phyloP scores from a whole-genome alignment of 2,797 vertebrate genomes.

The Adrianichthys oophorus region DNA sequence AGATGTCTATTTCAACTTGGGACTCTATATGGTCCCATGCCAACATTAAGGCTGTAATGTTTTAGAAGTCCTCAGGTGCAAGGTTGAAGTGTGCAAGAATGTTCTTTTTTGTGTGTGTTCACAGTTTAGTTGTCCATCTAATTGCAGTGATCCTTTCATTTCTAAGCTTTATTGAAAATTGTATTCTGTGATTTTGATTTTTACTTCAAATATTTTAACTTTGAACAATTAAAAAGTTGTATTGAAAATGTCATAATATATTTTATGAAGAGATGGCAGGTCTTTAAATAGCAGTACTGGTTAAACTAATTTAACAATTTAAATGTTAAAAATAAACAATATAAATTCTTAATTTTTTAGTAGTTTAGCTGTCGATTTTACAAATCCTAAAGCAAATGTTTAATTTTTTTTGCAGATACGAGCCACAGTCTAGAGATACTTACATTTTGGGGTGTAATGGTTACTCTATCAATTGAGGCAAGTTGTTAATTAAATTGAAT shows the following conservation, averaged over 20 bases:
- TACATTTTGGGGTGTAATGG: too few species aligned
- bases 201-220: background rate
- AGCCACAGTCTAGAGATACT: too few species aligned
- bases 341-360: constrained; percentile 41
- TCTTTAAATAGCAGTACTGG: constrained; percentile 28
- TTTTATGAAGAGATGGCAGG: background rate
- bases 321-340: constrained; percentile 33
- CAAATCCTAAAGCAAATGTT: too few species aligned
- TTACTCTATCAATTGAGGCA: too few species aligned
- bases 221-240: too few species aligned
- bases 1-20: constrained; percentile 78
- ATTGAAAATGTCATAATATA: too few species aligned
- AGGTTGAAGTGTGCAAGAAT: constrained; percentile 70
- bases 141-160: constrained; percentile 73
- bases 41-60: constrained; percentile 76
- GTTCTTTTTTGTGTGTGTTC: constrained; percentile 31
- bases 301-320: constrained; percentile 41
- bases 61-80: constrained; percentile 80
- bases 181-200: constrained; percentile 10
- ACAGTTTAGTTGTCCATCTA: constrained; percentile 74
- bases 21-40: constrained; percentile 66
- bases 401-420: too few species aligned
- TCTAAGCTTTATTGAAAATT: constrained; percentile 70
- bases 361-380: constrained; percentile 44
- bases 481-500: too few species aligned